Percentiles rank a stretch among this genome's conserved stretches.
Conservation (phyloP, 2,888 invertebrate genomes). For the Phortica okadai region DNA sequence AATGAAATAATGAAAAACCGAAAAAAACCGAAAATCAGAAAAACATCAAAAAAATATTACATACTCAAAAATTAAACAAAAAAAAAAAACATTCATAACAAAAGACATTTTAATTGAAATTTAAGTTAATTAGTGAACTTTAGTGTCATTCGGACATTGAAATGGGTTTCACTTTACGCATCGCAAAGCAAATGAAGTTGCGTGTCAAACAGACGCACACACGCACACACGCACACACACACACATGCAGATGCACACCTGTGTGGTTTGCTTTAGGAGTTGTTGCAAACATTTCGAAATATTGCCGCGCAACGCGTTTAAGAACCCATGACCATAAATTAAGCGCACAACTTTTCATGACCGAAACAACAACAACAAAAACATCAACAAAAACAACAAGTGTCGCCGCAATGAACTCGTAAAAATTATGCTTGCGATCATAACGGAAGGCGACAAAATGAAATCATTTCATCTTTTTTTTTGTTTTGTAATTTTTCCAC, state of each 20-base stretch:
- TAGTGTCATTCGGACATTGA: constrained; percentile 9
- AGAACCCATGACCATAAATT: constrained; percentile 17
- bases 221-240: neutral
- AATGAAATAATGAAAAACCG: constrained; percentile 59
- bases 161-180: constrained; percentile 32
- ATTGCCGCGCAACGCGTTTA: neutral
- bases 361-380: neutral
- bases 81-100: constrained; percentile 51
- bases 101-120: constrained; percentile 71
- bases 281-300: neutral
- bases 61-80: constrained; percentile 51
- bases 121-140: constrained; percentile 68
- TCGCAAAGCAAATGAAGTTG: constrained; percentile 21
- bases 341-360: neutral
- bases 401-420: constrained; percentile 17
- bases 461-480: constrained; percentile 23
- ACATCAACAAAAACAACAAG: neutral
- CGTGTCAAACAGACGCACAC: constrained; percentile 9
- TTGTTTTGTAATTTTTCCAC: constrained; percentile 26
- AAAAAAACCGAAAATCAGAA: constrained; percentile 58
- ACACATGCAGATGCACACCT: neutral
- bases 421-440: constrained; percentile 6
- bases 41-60: constrained; percentile 10
- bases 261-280: neutral
- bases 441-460: constrained; percentile 24